Evolutionary conservation across 2,888 invertebrate species (phyloP).

Genomic region (Acrocera orbiculus): DNA sequence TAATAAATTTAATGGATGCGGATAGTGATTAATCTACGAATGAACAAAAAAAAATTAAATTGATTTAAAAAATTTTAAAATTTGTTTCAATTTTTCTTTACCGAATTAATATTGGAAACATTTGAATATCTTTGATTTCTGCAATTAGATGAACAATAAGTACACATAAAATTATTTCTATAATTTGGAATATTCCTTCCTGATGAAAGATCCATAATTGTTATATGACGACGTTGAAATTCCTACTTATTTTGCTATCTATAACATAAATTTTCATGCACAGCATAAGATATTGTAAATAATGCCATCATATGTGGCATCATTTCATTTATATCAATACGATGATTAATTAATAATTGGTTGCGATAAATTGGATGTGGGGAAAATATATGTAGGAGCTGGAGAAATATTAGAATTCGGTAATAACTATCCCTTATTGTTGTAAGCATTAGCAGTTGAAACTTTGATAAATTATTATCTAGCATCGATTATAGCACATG

Average conservation of each 20-base stretch:
- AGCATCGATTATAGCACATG: no score
- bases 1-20: conserved; percentile 13
- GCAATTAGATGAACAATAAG: conserved; percentile 25
- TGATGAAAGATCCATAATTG: conserved; percentile 29
- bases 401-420: no score
- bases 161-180: conserved; percentile 22
- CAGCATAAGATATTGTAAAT: conserved; percentile 37
- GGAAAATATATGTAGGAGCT: no score
- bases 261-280: conserved; percentile 58
- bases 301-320: conserved; percentile 15
- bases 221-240: conserved; percentile 35
- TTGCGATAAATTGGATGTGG: conserved; percentile 6
- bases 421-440: no score
- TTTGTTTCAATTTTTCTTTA: conserved; percentile 10
- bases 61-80: background rate
- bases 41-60: background rate
- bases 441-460: no score
- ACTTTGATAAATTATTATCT: no score
- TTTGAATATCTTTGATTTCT: conserved; percentile 13
- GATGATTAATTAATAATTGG: conserved; percentile 1
- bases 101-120: conserved; percentile 27
- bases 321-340: conserved; percentile 11
- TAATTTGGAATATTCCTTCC: conserved; percentile 21
- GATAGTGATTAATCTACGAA: conserved; percentile 15
- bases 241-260: conserved; percentile 50